Conservation (phyloP, 2,888 invertebrate genomes). For the Oxystoma pomonae region DNA sequence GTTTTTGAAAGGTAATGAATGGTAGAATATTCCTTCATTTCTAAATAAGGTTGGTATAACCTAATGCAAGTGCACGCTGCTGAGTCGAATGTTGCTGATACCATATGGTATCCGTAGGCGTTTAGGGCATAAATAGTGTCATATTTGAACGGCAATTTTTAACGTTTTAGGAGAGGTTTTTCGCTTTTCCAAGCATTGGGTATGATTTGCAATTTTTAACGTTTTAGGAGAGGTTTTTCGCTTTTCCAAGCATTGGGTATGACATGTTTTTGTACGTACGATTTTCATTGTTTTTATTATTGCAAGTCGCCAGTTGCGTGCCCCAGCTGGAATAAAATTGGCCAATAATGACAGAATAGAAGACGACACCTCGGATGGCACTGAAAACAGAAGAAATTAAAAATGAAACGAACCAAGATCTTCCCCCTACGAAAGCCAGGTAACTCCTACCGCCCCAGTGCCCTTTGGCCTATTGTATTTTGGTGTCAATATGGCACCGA, state of each 20-base stretch:
- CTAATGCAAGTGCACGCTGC: background rate
- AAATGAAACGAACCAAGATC: background rate
- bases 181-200: background rate
- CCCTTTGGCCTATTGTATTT: too few species aligned
- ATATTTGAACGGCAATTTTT: too few species aligned
- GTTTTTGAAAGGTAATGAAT: background rate
- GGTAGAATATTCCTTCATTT: background rate
- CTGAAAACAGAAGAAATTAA: background rate
- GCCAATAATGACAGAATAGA: constrained; percentile 13
- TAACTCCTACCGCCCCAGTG: background rate
- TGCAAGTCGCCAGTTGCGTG: constrained; percentile 12
- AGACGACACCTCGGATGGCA: constrained; percentile 3
- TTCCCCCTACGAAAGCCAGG: background rate
- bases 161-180: background rate
- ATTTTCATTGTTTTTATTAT: constrained; percentile 9
- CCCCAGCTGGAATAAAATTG: constrained; percentile 17
- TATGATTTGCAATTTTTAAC: background rate
- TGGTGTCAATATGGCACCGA: too few species aligned
- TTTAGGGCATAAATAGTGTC: too few species aligned
- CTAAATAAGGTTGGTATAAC: background rate
- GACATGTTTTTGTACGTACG: constrained; percentile 2
- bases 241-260: constrained; percentile 6
- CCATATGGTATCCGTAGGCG: background rate
- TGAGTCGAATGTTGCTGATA: background rate
- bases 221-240: constrained; percentile 6